Evolutionary conservation across 2,888 invertebrate species (phyloP), one percentile per base, ranked within the genome.

Genomic region (Philaethria dido): DNA sequence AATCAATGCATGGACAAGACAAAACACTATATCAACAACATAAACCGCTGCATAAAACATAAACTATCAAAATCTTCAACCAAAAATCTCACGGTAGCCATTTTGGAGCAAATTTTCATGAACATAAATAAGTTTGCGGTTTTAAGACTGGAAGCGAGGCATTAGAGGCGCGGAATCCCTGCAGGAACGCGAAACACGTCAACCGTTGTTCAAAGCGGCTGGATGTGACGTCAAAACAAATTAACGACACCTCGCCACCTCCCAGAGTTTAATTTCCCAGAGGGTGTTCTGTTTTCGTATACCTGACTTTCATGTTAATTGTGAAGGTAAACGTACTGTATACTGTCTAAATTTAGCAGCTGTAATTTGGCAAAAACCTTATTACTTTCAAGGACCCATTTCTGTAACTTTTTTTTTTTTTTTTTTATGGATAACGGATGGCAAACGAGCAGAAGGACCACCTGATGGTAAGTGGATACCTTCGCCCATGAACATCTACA

Each of bases 241-340:
- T 90, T 89, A 89, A 84, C 80, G 80, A 80, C 85, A 80, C 80
- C 79, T 80, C 83, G 73, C 77, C 77, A 78, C 78, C 75, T 76
- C 75, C 76, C 80, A 75, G 80, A 85, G 86, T 89, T 89, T 87
- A 88, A 91, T 91, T 91, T 91, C 91, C 91, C 91, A 84, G 74
- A 78, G 88, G 89, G 80, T 80, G 78, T 75, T 73, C 83, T 80
- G 80, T 76, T 76, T 75, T 83, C 74, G 71, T 74, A 69, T 54
- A 67, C 68, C 64, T 54, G 59, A 57, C 54, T 64, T 57, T 47
- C 36, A 62, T 48, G 33, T 69, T 62, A 47, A 59, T 42, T 57
- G 39, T 62, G 50, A 67, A 47, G 16, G 45, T 36, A 62, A 66
- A 62, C 55, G 59, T 25, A 61, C 60, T 57, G 57, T 57, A 42